These are phyloP conservation scores for Ericerus pela DNA, from an alignment of 1,140 invertebrate genomes.

Conservation along the genomic window DNA sequence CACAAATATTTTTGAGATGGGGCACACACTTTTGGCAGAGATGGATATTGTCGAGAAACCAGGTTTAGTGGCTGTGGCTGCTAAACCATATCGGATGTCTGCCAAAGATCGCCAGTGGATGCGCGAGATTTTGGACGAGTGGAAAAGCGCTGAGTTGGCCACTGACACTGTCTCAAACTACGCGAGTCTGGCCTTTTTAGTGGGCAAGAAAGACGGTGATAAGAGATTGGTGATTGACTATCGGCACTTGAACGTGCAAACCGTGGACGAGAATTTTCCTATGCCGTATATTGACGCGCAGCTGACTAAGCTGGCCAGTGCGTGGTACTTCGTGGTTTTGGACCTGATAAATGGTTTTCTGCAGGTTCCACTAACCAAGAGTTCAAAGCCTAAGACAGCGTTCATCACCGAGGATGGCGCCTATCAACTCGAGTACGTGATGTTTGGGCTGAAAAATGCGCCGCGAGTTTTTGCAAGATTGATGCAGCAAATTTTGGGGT, in stretches of 20 bases:
- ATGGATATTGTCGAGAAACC: not conserved
- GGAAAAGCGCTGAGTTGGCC: not conserved
- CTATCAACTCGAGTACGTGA: conserved; percentile 20
- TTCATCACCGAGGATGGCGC: conserved; percentile 18
- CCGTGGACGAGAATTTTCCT: conserved; percentile 35
- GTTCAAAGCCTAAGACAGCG: conserved; percentile 25
- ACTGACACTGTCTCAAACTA: not conserved
- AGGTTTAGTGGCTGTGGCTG: not conserved
- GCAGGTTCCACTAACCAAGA: conserved; percentile 27
- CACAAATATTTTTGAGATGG: not conserved
- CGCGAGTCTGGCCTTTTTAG: not conserved
- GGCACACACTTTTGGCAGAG: not conserved
- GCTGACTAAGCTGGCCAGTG: conserved; percentile 31
- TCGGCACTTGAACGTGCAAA: conserved; percentile 30
- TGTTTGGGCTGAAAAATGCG: conserved; percentile 22
- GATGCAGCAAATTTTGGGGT: too few relatives aligned
- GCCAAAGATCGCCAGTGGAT: not conserved
- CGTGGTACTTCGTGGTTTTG: conserved; percentile 33
- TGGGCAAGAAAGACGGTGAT: conserved; percentile 4
- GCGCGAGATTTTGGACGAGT: not conserved
- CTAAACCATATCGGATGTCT: not conserved
- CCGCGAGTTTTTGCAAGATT: conserved; percentile 3
- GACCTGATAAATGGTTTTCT: conserved; percentile 33
- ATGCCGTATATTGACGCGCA: conserved; percentile 37
- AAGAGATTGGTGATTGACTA: conserved; percentile 27